These are phyloP conservation scores for Amphipyra berbera DNA, from an alignment of 2,888 invertebrate genomes.

Conservation along the genomic window DNA sequence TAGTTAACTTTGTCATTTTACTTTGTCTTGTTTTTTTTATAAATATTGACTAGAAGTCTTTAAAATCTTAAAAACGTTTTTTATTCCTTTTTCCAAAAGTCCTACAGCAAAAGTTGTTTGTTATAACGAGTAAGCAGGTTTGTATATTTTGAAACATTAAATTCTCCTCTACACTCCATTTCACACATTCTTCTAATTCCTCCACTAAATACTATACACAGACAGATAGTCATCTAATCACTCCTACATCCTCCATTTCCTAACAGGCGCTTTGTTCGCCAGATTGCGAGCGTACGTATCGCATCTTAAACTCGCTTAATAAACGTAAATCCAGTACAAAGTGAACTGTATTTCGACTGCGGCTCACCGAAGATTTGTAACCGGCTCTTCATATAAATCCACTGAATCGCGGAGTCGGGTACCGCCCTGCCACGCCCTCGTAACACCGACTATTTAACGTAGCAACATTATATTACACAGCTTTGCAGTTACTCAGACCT, in stretches of 20 bases:
- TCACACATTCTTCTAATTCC: neutral
- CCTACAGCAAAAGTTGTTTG: too few relatives aligned
- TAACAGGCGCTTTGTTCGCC: conserved; percentile 40
- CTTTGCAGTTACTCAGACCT: conserved; percentile 58
- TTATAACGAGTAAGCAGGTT: too few relatives aligned
- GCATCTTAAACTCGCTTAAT: conserved; percentile 75
- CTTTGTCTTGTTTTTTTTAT: too few relatives aligned
- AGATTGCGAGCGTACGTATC: conserved; percentile 56
- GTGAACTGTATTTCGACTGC: conserved; percentile 78
- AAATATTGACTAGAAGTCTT: too few relatives aligned
- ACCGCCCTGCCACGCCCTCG: conserved; percentile 60
- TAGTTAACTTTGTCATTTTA: too few relatives aligned
- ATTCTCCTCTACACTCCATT: neutral
- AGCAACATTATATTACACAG: conserved; percentile 50
- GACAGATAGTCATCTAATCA: conserved; percentile 18
- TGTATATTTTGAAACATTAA: too few relatives aligned
- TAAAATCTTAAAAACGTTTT: too few relatives aligned
- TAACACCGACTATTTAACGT: conserved; percentile 53
- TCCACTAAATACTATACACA: conserved; percentile 4
- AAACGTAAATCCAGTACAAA: conserved; percentile 81
- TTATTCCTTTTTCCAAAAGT: too few relatives aligned
- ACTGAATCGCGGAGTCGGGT: conserved; percentile 60
- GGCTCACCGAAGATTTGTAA: conserved; percentile 85
- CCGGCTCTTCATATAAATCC: conserved; percentile 70
- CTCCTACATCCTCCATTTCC: conserved; percentile 7